phyloP scores from a whole-genome alignment of 2,113 vertebrate genomes.

The Salvelinus namaycush region DNA sequence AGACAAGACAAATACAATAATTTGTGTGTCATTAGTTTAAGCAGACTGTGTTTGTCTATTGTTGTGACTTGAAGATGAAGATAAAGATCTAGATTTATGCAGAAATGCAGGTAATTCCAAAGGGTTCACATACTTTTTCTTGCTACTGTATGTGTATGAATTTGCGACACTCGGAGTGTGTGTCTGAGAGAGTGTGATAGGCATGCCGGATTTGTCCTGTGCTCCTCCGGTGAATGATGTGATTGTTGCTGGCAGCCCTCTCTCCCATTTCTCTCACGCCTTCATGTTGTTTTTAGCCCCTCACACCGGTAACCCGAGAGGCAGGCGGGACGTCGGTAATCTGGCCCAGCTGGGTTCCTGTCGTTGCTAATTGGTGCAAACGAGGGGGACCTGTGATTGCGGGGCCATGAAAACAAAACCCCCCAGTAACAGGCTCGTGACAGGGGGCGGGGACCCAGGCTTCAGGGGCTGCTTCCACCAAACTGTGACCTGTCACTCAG shows the following conservation, averaged over 20 bases:
- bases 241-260: slow-evolving; percentile 25
- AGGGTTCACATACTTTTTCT: no score
- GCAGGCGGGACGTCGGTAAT: slow-evolving; percentile 33
- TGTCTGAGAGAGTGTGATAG: slow-evolving; percentile 16
- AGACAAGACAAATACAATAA: no score
- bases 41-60: no score
- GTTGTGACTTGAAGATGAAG: no score
- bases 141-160: no score
- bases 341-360: slow-evolving; percentile 48
- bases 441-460: slow-evolving; percentile 29
- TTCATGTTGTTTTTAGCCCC: slow-evolving; percentile 45
- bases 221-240: slow-evolving; percentile 34
- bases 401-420: slow-evolving; percentile 54
- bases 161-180: not conserved
- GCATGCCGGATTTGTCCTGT: slow-evolving; percentile 17
- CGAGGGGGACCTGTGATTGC: slow-evolving; percentile 48
- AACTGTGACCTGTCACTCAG: slow-evolving; percentile 25
- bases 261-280: not conserved
- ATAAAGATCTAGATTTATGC: no score
- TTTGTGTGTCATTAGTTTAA: no score
- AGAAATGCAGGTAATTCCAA: no score
- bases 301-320: slow-evolving; percentile 23
- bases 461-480: slow-evolving; percentile 15
- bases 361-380: slow-evolving; percentile 66
- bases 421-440: slow-evolving; percentile 51